Base-by-base conservation (phyloP, 1,140 invertebrate genomes). In the Bombus terrestris region DNA sequence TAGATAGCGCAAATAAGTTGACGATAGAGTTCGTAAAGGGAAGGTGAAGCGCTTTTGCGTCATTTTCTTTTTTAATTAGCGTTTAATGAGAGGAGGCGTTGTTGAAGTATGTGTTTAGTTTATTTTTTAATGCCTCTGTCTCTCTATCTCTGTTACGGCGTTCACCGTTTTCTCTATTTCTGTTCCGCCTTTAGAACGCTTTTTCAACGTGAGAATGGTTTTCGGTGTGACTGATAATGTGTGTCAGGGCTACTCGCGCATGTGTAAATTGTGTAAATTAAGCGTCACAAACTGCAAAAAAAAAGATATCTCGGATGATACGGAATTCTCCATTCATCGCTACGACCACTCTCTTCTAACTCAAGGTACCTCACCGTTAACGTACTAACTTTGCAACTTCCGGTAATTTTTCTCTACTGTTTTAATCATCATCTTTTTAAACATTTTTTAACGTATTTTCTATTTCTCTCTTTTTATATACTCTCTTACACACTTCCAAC, bases 211-310 rank as follows among this genome's bases (percentile, higher is more conserved):
- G 74, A 81, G 88, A 92, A 91, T 92, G 90, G 80, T 90, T 81
- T 79, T 88, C 71, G 72, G 90, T 83, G 79, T 87, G 87, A 91
- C 81, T 90, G 92, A 78, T 78, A 88, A 72, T 80, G 87, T 59
- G 80, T 87, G 90, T 90, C 78, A 90, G 87, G 85, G 90, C 90
- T 92, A 93, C 64, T 92, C 90, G 92, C 93, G 93, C 93, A 94
- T 94, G 93, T 88, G 89, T 93, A 93, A 91, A 92, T 88, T 90
- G 87, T 88, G 89, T 89, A 89, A 87, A 90, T 86, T 90, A 84
- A 90, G 79, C 86, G 81, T 92, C 87, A 91, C 84, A 86, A 86
- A 80, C 82, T 83, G 86, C 84, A 83, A 86, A 71, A 53, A 28
- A 43, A 69, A 47, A 79, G 6, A 80, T 28, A 47, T 82, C 85